Percentiles rank a stretch among this genome's conserved stretches.
Evolutionary conservation across 2,888 invertebrate species (phyloP).

Genomic region (Pammene aurita): DNA sequence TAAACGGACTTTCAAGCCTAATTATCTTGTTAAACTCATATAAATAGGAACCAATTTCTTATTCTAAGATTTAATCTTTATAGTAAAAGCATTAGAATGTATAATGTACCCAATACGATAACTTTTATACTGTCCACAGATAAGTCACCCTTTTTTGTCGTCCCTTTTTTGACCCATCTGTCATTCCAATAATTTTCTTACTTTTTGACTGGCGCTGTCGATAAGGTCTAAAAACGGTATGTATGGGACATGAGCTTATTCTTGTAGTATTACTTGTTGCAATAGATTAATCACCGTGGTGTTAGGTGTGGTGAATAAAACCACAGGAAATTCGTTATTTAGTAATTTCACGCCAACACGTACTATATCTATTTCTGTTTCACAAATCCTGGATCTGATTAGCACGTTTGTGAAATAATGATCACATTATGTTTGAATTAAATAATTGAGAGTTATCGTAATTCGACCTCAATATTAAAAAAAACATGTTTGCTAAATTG

Average conservation of each 20-base stretch:
- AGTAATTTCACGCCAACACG: conserved; percentile 35
- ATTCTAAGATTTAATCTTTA: too few relatives aligned
- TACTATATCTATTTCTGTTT: conserved; percentile 29
- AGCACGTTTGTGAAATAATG: conserved; percentile 29
- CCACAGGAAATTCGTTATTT: conserved; percentile 37
- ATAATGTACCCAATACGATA: too few relatives aligned
- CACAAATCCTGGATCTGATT: conserved; percentile 28
- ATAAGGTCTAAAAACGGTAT: background rate
- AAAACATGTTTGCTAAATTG: too few relatives aligned
- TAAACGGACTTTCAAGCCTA: too few relatives aligned
- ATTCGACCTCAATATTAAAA: background rate
- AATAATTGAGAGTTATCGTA: conserved; percentile 5
- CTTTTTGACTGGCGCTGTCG: too few relatives aligned
- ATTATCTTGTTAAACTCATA: too few relatives aligned
- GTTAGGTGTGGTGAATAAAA: conserved; percentile 29
- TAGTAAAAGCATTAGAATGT: too few relatives aligned
- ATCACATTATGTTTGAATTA: conserved; percentile 9
- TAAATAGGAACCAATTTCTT: too few relatives aligned
- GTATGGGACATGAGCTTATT: background rate
- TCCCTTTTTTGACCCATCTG: too few relatives aligned
- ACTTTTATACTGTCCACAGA: too few relatives aligned
- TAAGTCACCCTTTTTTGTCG: too few relatives aligned
- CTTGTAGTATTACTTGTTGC: conserved; percentile 3
- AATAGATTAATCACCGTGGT: conserved; percentile 14
- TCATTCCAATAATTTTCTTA: too few relatives aligned